A percentile compares a stretch with the other conserved stretches of the same genome.
These are phyloP conservation scores for Steinernema scapterisci DNA, from an alignment of 2,888 invertebrate species.

Conservation along the genomic window DNA sequence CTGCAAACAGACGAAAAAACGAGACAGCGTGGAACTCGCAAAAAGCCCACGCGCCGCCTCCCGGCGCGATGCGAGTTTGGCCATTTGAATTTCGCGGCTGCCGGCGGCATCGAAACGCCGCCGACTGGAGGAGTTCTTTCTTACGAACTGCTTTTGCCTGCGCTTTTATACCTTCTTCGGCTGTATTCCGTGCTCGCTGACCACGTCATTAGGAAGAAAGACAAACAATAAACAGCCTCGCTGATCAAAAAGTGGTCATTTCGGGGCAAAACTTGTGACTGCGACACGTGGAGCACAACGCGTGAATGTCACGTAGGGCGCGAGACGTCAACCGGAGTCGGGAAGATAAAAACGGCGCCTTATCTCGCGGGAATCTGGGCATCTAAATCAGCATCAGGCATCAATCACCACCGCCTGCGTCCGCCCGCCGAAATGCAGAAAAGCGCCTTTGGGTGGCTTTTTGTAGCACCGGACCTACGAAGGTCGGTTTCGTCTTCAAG, in stretches of 20 bases:
- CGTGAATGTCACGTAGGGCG: slow-evolving; percentile 19
- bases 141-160: too few species aligned
- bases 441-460: neutral
- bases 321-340: slow-evolving; percentile 31
- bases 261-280: neutral
- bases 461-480: neutral
- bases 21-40: too few species aligned
- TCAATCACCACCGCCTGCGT: neutral
- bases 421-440: neutral
- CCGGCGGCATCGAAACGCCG: too few species aligned
- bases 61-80: too few species aligned
- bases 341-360: neutral
- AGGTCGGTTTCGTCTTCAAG: neutral
- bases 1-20: too few species aligned
- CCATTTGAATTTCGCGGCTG: too few species aligned
- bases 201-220: neutral
- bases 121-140: too few species aligned
- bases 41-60: too few species aligned
- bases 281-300: slow-evolving; percentile 16
- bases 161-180: neutral
- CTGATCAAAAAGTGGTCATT: neutral
- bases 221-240: neutral
- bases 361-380: neutral
- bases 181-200: neutral
- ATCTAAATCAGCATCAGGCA: neutral